Evolutionary conservation across 2,113 vertebrate species (phyloP).

Genomic region (Pogona vitticeps): DNA sequence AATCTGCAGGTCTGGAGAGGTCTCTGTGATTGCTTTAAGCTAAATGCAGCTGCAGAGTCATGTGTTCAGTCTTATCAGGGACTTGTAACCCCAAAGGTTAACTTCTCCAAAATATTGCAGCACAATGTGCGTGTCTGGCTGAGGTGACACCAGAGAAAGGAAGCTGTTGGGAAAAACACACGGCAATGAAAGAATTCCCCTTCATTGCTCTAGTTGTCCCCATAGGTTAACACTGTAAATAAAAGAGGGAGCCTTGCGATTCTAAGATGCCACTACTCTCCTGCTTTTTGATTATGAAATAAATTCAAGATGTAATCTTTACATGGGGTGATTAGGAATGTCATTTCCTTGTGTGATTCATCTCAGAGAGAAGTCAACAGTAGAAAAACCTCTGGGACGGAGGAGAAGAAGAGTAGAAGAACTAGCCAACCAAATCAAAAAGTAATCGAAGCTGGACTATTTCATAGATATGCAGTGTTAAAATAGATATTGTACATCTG

Average conservation of each 20-base stretch:
- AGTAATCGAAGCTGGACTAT: background rate
- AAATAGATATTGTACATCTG: no score
- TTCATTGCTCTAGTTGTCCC: slow-evolving; percentile 23
- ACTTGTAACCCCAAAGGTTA: no score
- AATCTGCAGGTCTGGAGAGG: no score
- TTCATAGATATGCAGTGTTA: background rate
- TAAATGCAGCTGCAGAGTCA: no score
- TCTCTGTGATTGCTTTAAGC: no score
- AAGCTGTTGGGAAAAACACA: slow-evolving; percentile 30
- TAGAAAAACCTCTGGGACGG: slow-evolving; percentile 47
- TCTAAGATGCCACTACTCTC: slow-evolving; percentile 54
- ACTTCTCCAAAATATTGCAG: fast-evolving
- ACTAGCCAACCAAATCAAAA: background rate
- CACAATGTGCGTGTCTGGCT: slow-evolving; percentile 14
- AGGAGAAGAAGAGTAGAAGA: slow-evolving; percentile 57
- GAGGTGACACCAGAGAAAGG: slow-evolving; percentile 2
- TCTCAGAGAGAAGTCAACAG: slow-evolving; percentile 55
- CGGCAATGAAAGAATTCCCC: slow-evolving; percentile 46
- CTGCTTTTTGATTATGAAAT: slow-evolving; percentile 67
- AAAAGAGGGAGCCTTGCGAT: slow-evolving; percentile 49
- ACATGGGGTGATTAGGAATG: slow-evolving; percentile 65
- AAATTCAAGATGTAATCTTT: slow-evolving; percentile 70
- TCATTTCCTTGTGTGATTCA: slow-evolving; percentile 69
- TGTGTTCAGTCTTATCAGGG: no score
- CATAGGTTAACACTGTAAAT: slow-evolving; percentile 48